Evolutionary conservation across 2,797 vertebrate species (phyloP), one percentile per base, ranked within the genome.

Genomic region (Pygocentrus nattereri): DNA sequence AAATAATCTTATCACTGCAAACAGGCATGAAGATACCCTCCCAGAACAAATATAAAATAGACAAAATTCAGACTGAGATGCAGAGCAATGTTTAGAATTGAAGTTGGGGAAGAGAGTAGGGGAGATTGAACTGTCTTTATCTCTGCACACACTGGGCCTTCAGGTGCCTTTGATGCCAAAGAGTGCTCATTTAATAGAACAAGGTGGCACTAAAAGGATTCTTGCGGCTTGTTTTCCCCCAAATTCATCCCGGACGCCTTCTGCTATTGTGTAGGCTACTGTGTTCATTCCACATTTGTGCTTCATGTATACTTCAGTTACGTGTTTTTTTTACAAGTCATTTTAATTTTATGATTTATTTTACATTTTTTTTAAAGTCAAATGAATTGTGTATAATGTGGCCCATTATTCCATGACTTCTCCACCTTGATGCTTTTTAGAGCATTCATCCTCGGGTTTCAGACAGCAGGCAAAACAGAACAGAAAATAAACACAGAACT

Each of bases 61-160:
- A 84, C 90, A 85, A 89, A 90, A 88, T 88, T 88, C 85, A 82
- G 86, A 49, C 80, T 84, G 79, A 87, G 87, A 87, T 30, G 59
- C 52, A 68, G 78, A 95, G 92, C 91, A 85, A 84, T 92, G 89
- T 91, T 92, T 94, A 89, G 90, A 94, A 93, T 95, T 93, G 94
- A 90, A 89, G 93, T 91, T 84, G 85, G 89, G 85, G 80, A 86
- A 82, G 86, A 81, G 89, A 69, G 62, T 62, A 84, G 87, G 87
- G 78, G 80, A 74, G 83, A 89, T 87, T 92, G 74, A 88, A 83
- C 82, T 85, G 58, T 90, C 87, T 91, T 94, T 94, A 91, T 93
- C 90, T 88, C 83, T 73, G 61, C 61, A 90, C 86, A 89, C 84
- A 91, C 82, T 85, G 82, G 82, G 82, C 87, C 87, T 92, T 91